Evolutionary conservation across 1,140 invertebrate genomes (phyloP).

Genomic region (Heliconius nattereri): DNA sequence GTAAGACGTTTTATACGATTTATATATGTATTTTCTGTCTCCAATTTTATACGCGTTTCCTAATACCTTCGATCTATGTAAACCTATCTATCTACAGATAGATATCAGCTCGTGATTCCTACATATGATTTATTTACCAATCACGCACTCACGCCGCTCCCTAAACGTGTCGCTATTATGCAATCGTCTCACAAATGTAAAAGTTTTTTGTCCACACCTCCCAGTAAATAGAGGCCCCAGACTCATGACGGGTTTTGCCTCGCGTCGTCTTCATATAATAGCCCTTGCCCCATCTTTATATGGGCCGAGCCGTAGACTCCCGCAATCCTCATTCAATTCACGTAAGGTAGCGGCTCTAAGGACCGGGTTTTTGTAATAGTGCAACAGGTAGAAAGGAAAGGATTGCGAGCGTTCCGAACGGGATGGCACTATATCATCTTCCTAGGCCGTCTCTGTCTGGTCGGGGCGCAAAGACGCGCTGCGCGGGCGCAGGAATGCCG

Average conservation of each 20-base stretch:
- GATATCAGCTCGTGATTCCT: constrained; percentile 24
- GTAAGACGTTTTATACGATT: not conserved
- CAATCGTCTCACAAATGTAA: constrained; percentile 66
- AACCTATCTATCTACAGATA: not conserved
- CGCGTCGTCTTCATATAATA: constrained; percentile 62
- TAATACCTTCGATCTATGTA: too few relatives aligned
- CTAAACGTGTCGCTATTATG: constrained; percentile 70
- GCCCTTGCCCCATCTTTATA: constrained; percentile 77
- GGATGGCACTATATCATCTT: constrained; percentile 60
- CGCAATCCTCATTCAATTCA: constrained; percentile 78
- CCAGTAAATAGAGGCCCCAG: constrained; percentile 66
- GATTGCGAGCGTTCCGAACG: constrained; percentile 70
- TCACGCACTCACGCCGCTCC: constrained; percentile 60
- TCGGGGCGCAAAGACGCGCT: constrained; percentile 39
- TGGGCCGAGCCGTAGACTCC: constrained; percentile 76
- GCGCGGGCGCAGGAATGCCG: constrained; percentile 75
- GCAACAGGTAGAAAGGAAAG: constrained; percentile 81
- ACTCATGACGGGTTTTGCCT: constrained; percentile 60
- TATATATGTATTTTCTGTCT: not conserved
- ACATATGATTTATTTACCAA: constrained; percentile 53
- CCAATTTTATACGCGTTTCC: constrained; percentile 2
- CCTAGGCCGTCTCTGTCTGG: constrained; percentile 56
- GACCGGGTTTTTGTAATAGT: constrained; percentile 79
- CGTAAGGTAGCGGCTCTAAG: constrained; percentile 80
- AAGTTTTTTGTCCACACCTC: constrained; percentile 64